Base-by-base conservation (phyloP, 2,888 invertebrate genomes). In the Cataglyphis altisquamis region DNA sequence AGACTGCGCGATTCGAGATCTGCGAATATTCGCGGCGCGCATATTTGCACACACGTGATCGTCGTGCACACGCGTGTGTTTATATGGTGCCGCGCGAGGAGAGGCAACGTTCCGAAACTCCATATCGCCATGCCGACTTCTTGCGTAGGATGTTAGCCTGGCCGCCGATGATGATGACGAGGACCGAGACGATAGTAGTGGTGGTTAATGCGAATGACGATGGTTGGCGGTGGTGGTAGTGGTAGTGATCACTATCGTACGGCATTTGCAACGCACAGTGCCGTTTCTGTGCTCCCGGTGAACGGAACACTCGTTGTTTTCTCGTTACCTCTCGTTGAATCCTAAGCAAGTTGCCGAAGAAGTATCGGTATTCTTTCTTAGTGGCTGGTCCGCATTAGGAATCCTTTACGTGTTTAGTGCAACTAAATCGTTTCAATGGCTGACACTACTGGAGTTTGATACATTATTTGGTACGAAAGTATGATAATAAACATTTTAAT, bases 241-340 rank as follows among this genome's bases (percentile, higher is more conserved):
- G 10, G 88, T 84, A 67, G 87, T 84, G 87, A 90, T 85, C 90
- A 84, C 84, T 84, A 89, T 88, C 90, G 89, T 82, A 83, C 82
- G 86, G 87, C 89, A 90, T 90, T 90, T 90, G 90, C 90, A 90
- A 90, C 89, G 88, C 84, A 90, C 92, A 92, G 93, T 93, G 90
- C 91, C 90, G 92, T 92, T 93, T 92, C 90, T 91, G 91, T 91
- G 86, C 91, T 91, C 88, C 88, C 86, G 86, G 86, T 89, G 93
- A 89, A 89, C 91, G 92, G 91, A 86, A 84, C 90, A 60, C 88
- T 83, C 86, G 84, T 85, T 82, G 82, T 74, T 70, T 78, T 70
- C 80, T 78, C 60, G 60, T 66, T 55, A 66, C n/a, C 32, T 36
- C 32, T 36, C 52, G 55, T 60, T 80, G 63, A 63, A 32, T 60